A percentile compares a stretch with the other conserved stretches of the same genome.
These are phyloP conservation scores for Frankliniella intonsa DNA, from an alignment of 2,888 invertebrate genomes.

Conservation along the genomic window DNA sequence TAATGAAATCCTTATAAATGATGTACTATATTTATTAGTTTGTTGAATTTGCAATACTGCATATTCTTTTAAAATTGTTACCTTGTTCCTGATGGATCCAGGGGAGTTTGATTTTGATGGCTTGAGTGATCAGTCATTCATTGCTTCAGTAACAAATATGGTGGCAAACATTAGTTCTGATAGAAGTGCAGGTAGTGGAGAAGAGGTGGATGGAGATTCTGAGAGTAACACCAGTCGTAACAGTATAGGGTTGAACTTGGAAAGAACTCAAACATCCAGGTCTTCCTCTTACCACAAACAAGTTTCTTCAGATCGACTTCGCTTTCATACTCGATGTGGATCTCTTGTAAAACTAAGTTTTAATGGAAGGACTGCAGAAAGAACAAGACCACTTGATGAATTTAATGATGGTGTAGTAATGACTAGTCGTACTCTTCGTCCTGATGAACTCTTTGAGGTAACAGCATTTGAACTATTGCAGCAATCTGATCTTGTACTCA, in stretches of 20 bases:
- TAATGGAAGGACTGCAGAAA: conserved; percentile 71
- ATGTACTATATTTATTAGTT: not conserved
- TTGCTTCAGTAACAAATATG: conserved; percentile 30
- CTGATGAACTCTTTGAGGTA: conserved; percentile 86
- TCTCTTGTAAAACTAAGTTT: conserved; percentile 79
- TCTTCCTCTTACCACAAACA: not conserved
- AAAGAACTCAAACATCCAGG: conserved; percentile 3
- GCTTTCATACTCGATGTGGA: conserved; percentile 86
- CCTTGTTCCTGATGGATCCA: not conserved
- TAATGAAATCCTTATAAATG: not conserved
- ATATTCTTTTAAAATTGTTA: too few species aligned
- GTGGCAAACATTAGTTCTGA: conserved; percentile 16
- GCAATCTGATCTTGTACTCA: not conserved
- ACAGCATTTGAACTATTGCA: not conserved
- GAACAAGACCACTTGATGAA: conserved; percentile 83
- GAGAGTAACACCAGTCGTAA: conserved; percentile 4
- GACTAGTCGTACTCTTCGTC: conserved; percentile 81
- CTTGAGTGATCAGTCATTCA: not conserved
- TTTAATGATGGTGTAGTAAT: conserved; percentile 96
- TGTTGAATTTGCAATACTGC: not conserved
- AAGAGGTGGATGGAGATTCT: conserved; percentile 5
- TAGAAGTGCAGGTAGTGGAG: conserved; percentile 12
- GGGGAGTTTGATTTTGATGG: conserved; percentile 11
- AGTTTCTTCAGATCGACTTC: conserved; percentile 55
- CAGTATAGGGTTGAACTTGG: not conserved